Conservation (phyloP, 2,797 vertebrate genomes). For the Thunnus albacares region DNA sequence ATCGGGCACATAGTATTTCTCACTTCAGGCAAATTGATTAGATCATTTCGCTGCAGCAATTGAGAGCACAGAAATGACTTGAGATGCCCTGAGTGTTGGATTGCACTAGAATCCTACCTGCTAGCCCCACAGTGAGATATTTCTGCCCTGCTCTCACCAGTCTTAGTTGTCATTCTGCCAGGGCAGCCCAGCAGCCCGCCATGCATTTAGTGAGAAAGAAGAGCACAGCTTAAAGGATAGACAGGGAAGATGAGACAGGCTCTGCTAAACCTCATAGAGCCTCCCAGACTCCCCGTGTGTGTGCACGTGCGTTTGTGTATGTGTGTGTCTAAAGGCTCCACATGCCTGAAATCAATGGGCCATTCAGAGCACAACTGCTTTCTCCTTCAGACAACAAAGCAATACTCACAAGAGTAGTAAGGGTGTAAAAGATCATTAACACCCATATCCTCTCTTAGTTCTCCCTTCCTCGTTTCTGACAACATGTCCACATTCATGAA, state of each 20-base stretch:
- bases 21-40: constrained; percentile 12
- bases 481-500: constrained; percentile 40
- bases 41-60: constrained; percentile 43
- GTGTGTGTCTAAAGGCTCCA: constrained; percentile 45
- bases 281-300: constrained; percentile 52
- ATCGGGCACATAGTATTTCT: constrained; percentile 30
- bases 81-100: constrained; percentile 30
- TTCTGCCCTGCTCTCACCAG: constrained; percentile 52
- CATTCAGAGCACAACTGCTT: constrained; percentile 64
- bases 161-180: constrained; percentile 72
- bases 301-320: constrained; percentile 14
- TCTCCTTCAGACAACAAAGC: constrained; percentile 69
- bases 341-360: constrained; percentile 75
- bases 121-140: constrained; percentile 44
- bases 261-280: constrained; percentile 70
- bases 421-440: constrained; percentile 71
- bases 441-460: constrained; percentile 49
- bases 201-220: constrained; percentile 77
- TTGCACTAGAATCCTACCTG: constrained; percentile 48
- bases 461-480: constrained; percentile 37
- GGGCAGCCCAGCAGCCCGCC: constrained; percentile 60
- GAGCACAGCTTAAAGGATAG: constrained; percentile 75
- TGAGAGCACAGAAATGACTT: constrained; percentile 14
- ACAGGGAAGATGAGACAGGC: constrained; percentile 76
- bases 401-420: constrained; percentile 60